phyloP scores from a whole-genome alignment of 2,888 invertebrate genomes.

The Lasioglossum villosulum region DNA sequence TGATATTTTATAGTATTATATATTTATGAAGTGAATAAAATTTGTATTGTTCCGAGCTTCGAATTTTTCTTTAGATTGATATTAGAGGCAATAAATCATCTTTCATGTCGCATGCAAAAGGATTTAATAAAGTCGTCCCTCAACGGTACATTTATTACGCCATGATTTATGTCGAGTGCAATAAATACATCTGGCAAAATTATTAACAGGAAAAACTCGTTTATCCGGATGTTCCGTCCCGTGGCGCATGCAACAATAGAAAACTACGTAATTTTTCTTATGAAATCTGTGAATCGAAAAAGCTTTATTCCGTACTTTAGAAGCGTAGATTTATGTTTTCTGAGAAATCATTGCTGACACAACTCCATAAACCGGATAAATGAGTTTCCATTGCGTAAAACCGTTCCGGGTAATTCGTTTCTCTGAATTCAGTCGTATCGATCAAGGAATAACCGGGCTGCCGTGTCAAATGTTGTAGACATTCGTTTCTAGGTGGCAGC shows the following conservation, averaged over 20 bases:
- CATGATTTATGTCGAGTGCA: not conserved
- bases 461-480: conserved; percentile 23
- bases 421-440: conserved; percentile 44
- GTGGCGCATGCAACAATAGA: not conserved
- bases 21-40: not conserved
- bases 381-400: conserved; percentile 7
- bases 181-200: not conserved
- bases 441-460: conserved; percentile 26
- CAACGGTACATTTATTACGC: not conserved
- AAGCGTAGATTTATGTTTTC: conserved; percentile 11
- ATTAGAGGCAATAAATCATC: not conserved
- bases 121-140: not conserved
- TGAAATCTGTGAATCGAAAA: too few relatives aligned
- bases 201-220: conserved; percentile 32
- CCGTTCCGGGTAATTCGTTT: not conserved
- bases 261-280: not conserved
- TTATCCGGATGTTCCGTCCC: conserved; percentile 20
- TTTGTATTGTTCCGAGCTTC: not conserved
- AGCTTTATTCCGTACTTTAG: not conserved
- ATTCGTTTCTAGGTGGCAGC: conserved; percentile 58
- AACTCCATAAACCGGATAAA: conserved; percentile 1
- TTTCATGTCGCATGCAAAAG: not conserved
- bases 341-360: conserved; percentile 4
- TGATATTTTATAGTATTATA: not conserved
- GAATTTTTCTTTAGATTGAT: not conserved